phyloP scores from a whole-genome alignment of 2,113 vertebrate species.

The Rhegmatorhina hoffmannsi region DNA sequence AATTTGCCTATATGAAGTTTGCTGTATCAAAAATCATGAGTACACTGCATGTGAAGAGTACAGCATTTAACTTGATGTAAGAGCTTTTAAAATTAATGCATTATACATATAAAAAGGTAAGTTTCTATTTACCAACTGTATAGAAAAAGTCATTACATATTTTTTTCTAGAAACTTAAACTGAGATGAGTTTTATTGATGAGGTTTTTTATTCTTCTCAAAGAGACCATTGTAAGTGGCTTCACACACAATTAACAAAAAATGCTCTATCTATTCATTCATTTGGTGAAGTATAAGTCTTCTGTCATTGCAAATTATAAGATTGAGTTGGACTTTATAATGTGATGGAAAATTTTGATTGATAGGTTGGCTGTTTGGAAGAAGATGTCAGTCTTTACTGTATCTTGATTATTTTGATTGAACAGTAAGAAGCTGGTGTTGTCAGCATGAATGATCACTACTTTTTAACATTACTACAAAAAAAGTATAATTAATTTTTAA shows the following conservation, averaged over 20 bases:
- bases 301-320: background rate
- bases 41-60: background rate
- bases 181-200: background rate
- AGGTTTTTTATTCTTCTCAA: background rate
- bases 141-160: background rate
- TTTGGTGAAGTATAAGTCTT: background rate
- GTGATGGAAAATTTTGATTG: background rate
- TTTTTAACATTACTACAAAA: background rate
- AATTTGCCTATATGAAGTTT: background rate
- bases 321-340: background rate
- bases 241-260: background rate
- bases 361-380: background rate
- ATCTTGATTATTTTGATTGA: background rate
- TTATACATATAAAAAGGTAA: background rate
- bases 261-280: background rate
- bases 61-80: background rate
- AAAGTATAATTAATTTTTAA: background rate
- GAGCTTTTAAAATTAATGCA: background rate
- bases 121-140: background rate
- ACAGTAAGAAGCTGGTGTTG: background rate
- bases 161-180: background rate
- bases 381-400: background rate
- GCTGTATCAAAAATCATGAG: background rate
- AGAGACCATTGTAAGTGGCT: background rate
- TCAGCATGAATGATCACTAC: background rate